These are phyloP conservation scores for Lacerta viridis DNA, from an alignment of 2,797 vertebrate species.

Conservation along the genomic window DNA sequence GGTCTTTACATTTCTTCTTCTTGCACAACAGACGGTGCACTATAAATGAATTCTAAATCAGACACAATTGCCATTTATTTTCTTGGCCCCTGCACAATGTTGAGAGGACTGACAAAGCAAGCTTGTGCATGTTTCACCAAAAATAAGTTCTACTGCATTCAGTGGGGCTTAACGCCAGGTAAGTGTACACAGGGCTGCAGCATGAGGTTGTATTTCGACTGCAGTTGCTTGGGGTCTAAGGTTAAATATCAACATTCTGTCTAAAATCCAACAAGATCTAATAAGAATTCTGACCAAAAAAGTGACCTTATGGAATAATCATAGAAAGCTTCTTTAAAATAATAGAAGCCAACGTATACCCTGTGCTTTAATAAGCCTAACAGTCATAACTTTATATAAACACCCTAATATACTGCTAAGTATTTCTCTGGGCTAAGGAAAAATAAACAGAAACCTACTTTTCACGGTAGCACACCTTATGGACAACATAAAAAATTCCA, in stretches of 20 bases:
- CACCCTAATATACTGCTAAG: neutral
- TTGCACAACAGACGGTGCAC: neutral
- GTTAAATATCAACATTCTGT: conserved; percentile 11
- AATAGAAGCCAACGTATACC: neutral
- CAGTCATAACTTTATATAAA: neutral
- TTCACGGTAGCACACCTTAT: neutral
- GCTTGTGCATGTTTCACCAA: too few relatives aligned
- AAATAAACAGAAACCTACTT: neutral
- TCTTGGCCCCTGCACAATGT: neutral
- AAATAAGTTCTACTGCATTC: too few relatives aligned
- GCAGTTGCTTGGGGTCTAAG: neutral
- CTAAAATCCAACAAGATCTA: neutral
- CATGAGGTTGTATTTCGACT: neutral
- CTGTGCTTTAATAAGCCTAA: neutral
- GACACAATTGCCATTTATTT: neutral
- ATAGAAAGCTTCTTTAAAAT: neutral
- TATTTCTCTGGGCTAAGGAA: neutral
- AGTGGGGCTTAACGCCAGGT: too few relatives aligned
- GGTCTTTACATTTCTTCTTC: neutral
- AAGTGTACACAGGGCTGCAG: too few relatives aligned
- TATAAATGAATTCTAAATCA: neutral
- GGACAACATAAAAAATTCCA: neutral
- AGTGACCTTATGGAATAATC: neutral
- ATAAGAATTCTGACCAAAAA: neutral
- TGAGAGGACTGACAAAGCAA: neutral